Evolutionary conservation across 2,888 invertebrate species (phyloP).

Genomic region (Caenorhabditis sp.): DNA sequence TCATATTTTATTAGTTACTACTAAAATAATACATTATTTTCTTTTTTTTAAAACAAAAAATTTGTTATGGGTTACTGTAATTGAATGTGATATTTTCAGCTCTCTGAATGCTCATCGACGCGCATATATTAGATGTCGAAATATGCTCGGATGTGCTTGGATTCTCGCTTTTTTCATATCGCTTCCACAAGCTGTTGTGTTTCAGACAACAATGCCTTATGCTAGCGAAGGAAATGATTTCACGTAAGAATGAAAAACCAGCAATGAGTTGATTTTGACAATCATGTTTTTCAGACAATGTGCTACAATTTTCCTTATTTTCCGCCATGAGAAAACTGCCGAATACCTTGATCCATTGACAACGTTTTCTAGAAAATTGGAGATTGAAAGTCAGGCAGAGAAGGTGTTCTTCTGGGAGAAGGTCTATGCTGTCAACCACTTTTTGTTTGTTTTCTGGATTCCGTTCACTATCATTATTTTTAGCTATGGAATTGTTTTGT

Average conservation of each 20-base stretch:
- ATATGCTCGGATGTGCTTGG: conserved; percentile 60
- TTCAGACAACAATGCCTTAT: conserved; percentile 58
- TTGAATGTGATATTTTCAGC: conserved; percentile 30
- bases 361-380: conserved; percentile 17
- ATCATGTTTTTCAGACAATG: conserved; percentile 31
- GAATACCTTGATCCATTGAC: conserved; percentile 24
- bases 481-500: conserved; percentile 56
- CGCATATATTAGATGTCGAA: conserved; percentile 54
- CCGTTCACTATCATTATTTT: conserved; percentile 60
- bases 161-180: conserved; percentile 52
- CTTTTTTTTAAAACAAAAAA: not conserved
- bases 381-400: conserved; percentile 31
- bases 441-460: conserved; percentile 66
- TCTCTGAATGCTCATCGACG: conserved; percentile 52
- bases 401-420: conserved; percentile 44
- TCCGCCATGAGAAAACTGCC: conserved; percentile 27
- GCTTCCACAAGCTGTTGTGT: conserved; percentile 63
- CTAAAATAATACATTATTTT: no score
- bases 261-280: no score
- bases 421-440: conserved; percentile 58
- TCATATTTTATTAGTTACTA: not conserved
- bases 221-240: conserved; percentile 44
- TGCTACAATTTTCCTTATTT: conserved; percentile 42
- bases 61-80: not conserved
- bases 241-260: conserved; percentile 57